Percentiles rank a stretch among this genome's conserved stretches.
Conservation (phyloP, 2,888 invertebrate species). For the Mystacides longicornis region DNA sequence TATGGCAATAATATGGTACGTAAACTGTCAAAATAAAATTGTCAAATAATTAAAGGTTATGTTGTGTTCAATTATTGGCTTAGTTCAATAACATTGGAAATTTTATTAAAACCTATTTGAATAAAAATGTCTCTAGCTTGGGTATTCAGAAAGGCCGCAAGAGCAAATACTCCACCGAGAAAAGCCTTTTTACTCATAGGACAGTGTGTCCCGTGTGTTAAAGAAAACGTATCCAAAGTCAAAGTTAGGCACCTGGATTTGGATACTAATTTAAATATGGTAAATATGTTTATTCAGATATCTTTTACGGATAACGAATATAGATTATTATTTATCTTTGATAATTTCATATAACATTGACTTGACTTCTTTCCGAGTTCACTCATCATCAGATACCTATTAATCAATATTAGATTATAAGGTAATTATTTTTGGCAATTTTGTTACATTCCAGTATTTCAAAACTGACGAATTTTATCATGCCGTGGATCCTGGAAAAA, state of each 20-base stretch:
- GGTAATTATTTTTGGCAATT: too few relatives aligned
- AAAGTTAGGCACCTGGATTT: conserved; percentile 66
- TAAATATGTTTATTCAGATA: conserved; percentile 36
- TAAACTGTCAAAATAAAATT: too few relatives aligned
- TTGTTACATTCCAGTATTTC: conserved; percentile 67
- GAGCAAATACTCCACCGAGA: conserved; percentile 31
- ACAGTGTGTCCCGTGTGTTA: conserved; percentile 70
- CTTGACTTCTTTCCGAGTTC: not conserved
- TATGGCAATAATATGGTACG: too few relatives aligned
- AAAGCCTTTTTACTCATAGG: conserved; percentile 58
- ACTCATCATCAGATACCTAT: too few relatives aligned
- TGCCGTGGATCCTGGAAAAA: conserved; percentile 69
- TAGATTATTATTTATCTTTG: not conserved
- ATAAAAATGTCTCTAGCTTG: not conserved
- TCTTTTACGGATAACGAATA: not conserved
- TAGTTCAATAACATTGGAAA: too few relatives aligned
- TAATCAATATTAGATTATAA: too few relatives aligned
- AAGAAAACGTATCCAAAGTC: conserved; percentile 73
- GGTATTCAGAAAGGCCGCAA: not conserved
- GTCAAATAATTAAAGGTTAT: too few relatives aligned
- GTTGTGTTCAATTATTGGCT: too few relatives aligned
- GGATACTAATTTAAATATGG: conserved; percentile 72
- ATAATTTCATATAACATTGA: conserved; percentile 1
- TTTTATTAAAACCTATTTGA: too few relatives aligned
- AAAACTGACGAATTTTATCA: conserved; percentile 62